Base-by-base conservation (phyloP, 1,140 invertebrate genomes). In the Ceratosolen solmsi region DNA sequence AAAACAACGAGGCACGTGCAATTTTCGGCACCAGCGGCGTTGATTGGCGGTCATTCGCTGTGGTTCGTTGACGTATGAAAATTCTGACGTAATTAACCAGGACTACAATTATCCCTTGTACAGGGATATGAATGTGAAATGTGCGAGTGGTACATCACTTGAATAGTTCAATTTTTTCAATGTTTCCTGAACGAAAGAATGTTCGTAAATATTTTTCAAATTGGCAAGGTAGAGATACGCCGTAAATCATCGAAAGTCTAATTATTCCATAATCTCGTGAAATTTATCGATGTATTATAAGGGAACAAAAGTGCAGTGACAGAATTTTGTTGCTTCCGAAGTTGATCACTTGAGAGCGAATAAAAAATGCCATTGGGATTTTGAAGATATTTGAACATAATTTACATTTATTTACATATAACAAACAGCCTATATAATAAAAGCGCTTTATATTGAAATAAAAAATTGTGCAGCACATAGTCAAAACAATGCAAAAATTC, bases 1-100 rank as follows among this genome's bases (percentile, higher is more conserved):
- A 68, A 68, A 38, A 68, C 63, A 68, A 68, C 63, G 22, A 38
- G 22, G 33, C 22, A 68, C 63, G 33, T n/a, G 63, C 33, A 68
- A 68, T 68, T 38, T 68, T 68, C 33, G 63, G 20, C 20, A 20
- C 63, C 20, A 38, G 22, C 17, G 20, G 11, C 33, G 22, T 68
- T 68, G 17, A 68, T 68, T 68, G 63, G 33, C 20, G 63, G 11
- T 68, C 36, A 38, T 68, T 68, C 36, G 36, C 63, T 1, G 20
- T n/a, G 17, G 33, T 11, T 68, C 36, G 20, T 38, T 38, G 33
- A 11, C 22, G 33, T 33, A 20, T 20, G 33, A 68, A 68, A 68
- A 68, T 68, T 68, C 63, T 33, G 7, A 22, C 17, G 36, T 68
- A 68, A 68, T 68, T 38, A 68, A 17, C 36, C 33, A 22, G 33